A percentile compares a stretch with the other conserved stretches of the same genome.
phyloP scores from a whole-genome alignment of 2,888 invertebrate genomes.

The Drosophila borborema region DNA sequence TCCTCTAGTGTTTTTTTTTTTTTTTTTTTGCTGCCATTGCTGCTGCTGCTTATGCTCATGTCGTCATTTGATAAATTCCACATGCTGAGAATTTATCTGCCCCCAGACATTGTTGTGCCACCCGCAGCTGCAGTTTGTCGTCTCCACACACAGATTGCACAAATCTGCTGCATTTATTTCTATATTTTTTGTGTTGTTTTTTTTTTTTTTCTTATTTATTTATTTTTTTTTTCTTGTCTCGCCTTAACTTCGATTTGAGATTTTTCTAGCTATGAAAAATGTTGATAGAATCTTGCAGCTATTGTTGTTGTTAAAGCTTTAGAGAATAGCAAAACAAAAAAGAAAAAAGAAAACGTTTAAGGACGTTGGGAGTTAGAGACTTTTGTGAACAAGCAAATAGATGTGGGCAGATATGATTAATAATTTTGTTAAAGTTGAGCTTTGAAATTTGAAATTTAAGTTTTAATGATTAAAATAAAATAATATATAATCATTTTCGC shows the following conservation, averaged over 20 bases:
- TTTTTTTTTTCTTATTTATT: no score
- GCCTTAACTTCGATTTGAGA: slow-evolving; percentile 44
- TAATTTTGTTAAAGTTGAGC: not conserved
- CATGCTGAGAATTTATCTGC: slow-evolving; percentile 74
- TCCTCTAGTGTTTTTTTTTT: not conserved
- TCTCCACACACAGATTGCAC: slow-evolving; percentile 47
- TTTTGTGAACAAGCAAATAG: not conserved
- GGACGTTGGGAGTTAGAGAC: not conserved
- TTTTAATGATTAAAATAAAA: no score
- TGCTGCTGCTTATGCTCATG: slow-evolving; percentile 40
- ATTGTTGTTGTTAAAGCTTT: not conserved
- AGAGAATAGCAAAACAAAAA: slow-evolving; percentile 3
- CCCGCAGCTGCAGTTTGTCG: slow-evolving; percentile 3
- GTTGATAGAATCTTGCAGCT: slow-evolving; percentile 9
- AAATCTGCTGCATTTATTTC: slow-evolving; percentile 52
- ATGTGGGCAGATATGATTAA: not conserved
- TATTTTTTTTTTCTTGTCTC: slow-evolving; percentile 6
- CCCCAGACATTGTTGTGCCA: slow-evolving; percentile 43
- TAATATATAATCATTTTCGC: no score
- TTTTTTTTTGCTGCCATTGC: slow-evolving; percentile 10
- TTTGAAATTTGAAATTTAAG: not conserved
- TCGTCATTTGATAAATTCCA: slow-evolving; percentile 75
- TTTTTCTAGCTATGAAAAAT: slow-evolving; percentile 17
- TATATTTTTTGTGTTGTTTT: not conserved
- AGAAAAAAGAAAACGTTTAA: not conserved